Conservation (phyloP, 2,797 vertebrate species). For the Eulemur mongoz region DNA sequence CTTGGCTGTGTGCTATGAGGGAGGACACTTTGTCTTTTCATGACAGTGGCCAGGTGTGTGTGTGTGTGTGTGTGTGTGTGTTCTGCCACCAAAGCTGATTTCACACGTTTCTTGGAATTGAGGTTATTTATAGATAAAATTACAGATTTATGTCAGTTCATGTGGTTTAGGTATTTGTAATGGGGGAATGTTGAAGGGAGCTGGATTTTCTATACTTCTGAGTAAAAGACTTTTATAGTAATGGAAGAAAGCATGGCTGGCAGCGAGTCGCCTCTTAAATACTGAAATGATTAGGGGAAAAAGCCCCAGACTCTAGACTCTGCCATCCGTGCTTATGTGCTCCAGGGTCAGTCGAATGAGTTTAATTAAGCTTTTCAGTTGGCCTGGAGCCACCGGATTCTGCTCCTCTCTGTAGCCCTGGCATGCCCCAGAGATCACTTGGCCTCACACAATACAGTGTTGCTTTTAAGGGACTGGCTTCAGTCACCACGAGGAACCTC, state of each 20-base stretch:
- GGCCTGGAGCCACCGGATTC: not conserved
- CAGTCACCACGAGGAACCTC: not conserved
- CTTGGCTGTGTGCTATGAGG: not conserved
- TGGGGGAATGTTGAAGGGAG: slow-evolving; percentile 1
- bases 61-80: not conserved
- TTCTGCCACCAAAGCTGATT: not conserved
- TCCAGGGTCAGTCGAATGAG: slow-evolving; percentile 45
- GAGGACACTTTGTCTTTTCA: not conserved
- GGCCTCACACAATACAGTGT: not conserved
- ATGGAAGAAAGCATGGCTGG: not conserved
- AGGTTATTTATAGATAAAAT: slow-evolving; percentile 41
- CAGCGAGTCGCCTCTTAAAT: not conserved
- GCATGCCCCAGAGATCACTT: not conserved
- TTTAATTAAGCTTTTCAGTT: slow-evolving; percentile 59
- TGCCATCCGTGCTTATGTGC: not conserved
- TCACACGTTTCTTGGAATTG: slow-evolving; percentile 36
- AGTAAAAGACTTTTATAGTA: not conserved
- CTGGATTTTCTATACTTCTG: not conserved
- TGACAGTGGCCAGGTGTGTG: not conserved
- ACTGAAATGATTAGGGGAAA: not conserved
- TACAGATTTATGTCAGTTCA: slow-evolving; percentile 48
- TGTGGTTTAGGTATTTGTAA: not conserved
- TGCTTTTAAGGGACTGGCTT: not conserved
- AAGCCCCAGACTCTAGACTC: not conserved
- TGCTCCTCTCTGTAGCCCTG: not conserved